These are phyloP conservation scores for Carcharodon carcharias DNA, from an alignment of 2,797 vertebrate genomes.

Conservation along the genomic window DNA sequence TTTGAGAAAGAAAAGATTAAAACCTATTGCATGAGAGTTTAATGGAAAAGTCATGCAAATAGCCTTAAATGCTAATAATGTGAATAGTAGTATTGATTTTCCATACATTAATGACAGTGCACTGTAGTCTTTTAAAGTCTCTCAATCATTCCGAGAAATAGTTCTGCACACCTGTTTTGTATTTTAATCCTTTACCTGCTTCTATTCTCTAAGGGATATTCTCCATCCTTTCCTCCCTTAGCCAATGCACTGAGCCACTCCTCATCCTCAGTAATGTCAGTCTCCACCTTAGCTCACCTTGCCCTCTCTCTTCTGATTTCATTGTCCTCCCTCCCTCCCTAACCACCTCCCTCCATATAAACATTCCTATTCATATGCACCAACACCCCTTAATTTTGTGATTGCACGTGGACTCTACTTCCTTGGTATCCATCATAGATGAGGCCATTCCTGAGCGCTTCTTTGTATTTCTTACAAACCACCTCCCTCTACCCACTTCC, in stretches of 20 bases:
- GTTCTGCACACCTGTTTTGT: neutral
- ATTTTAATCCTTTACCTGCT: neutral
- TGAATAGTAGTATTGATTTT: neutral
- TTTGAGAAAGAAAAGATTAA: conserved; percentile 13
- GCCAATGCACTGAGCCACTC: neutral
- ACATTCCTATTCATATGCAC: neutral
- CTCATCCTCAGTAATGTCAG: neutral
- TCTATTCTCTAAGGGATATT: neutral
- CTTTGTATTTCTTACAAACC: neutral
- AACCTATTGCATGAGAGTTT: neutral
- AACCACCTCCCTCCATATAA: neutral
- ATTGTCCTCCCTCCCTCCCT: neutral
- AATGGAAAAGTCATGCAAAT: conserved; percentile 3
- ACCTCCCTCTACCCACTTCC: neutral
- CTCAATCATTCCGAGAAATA: neutral
- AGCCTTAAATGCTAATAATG: neutral
- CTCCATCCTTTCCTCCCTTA: neutral
- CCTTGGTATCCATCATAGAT: neutral
- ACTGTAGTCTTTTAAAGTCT: neutral
- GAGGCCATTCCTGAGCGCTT: neutral
- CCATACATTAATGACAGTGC: neutral
- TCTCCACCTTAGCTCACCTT: neutral
- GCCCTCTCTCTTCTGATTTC: neutral
- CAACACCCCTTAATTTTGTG: neutral
- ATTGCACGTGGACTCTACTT: neutral